phyloP scores from a whole-genome alignment of 2,888 invertebrate genomes.

The Deilephila elpenor region DNA sequence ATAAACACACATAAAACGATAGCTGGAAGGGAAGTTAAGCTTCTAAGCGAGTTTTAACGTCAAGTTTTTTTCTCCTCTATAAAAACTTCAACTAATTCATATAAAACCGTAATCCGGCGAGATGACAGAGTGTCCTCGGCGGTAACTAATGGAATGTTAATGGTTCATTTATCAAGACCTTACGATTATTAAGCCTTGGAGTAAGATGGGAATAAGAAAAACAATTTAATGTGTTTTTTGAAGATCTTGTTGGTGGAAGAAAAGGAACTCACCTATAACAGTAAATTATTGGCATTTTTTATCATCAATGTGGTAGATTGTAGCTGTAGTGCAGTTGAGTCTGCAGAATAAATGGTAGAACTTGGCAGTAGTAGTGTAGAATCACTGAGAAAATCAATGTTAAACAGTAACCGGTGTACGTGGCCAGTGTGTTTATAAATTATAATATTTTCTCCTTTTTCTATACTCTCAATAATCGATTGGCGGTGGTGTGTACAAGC shows the following conservation, averaged over 20 bases:
- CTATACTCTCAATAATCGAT: too few relatives aligned
- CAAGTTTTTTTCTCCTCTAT: not conserved
- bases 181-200: conserved; percentile 11
- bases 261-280: too few relatives aligned
- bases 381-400: too few relatives aligned
- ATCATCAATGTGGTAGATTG: too few relatives aligned
- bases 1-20: conserved; percentile 13
- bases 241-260: not conserved
- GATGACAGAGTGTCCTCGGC: conserved; percentile 50
- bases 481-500: too few relatives aligned
- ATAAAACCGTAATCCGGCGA: conserved; percentile 55
- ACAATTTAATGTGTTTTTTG: not conserved
- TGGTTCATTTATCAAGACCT: conserved; percentile 68
- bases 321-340: too few relatives aligned
- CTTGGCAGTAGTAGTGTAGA: too few relatives aligned
- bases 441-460: too few relatives aligned
- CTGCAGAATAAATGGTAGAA: too few relatives aligned
- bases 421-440: too few relatives aligned
- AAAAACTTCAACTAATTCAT: conserved; percentile 35
- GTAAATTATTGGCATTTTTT: too few relatives aligned
- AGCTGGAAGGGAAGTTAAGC: conserved; percentile 16
- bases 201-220: not conserved
- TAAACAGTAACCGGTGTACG: too few relatives aligned
- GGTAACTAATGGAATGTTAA: conserved; percentile 68
- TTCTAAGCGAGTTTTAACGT: conserved; percentile 16